Evolutionary conservation across 2,888 invertebrate genomes (phyloP).

Genomic region (Drosophila gaucha): DNA sequence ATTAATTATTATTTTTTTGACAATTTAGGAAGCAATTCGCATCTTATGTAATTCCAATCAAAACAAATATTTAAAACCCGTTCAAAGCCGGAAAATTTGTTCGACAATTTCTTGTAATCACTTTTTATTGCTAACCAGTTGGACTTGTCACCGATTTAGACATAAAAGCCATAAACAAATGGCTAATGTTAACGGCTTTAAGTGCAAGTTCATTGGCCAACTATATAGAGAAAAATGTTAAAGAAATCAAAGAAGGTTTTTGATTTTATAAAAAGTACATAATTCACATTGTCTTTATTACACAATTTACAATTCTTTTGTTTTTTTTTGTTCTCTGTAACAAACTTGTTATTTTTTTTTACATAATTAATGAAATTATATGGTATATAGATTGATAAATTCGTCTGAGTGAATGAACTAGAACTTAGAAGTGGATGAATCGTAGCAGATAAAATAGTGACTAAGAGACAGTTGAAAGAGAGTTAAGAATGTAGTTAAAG

Average conservation of each 20-base stretch:
- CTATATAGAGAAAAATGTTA: background rate
- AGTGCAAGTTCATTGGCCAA: constrained; percentile 67
- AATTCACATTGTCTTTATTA: constrained; percentile 72
- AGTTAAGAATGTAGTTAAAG: constrained; percentile 24
- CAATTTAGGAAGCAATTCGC: constrained; percentile 60
- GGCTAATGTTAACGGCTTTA: constrained; percentile 22
- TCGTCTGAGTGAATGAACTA: constrained; percentile 69
- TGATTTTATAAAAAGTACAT: constrained; percentile 79
- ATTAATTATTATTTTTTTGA: constrained; percentile 27
- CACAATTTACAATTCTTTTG: constrained; percentile 66
- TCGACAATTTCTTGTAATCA: constrained; percentile 42
- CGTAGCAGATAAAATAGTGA: constrained; percentile 56
- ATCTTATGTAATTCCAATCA: constrained; percentile 58
- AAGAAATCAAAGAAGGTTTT: constrained; percentile 19
- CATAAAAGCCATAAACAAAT: constrained; percentile 39
- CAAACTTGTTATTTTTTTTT: constrained; percentile 39
- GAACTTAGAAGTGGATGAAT: constrained; percentile 40
- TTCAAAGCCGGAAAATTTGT: constrained; percentile 57
- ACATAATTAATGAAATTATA: constrained; percentile 54
- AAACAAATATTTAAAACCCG: constrained; percentile 53
- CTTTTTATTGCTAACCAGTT: constrained; percentile 63
- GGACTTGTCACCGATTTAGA: constrained; percentile 43
- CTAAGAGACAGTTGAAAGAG: constrained; percentile 48
- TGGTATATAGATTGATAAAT: constrained; percentile 58
- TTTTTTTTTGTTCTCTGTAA: constrained; percentile 62